These are phyloP conservation scores for Zonotrichia leucophrys DNA, from an alignment of 2,113 vertebrate species.

Conservation along the genomic window DNA sequence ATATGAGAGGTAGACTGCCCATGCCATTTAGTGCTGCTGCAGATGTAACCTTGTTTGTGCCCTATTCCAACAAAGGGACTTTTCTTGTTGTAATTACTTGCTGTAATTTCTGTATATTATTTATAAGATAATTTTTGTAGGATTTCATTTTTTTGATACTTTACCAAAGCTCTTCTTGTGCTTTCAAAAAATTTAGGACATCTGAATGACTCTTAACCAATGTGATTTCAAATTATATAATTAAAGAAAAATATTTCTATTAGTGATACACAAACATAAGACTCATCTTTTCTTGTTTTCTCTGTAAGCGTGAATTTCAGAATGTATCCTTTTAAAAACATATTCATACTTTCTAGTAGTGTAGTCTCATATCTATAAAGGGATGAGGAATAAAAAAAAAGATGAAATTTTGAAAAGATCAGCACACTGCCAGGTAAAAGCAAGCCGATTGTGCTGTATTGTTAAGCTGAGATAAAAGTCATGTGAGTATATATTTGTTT, in stretches of 20 bases:
- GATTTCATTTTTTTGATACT: not conserved
- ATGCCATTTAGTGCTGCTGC: not conserved
- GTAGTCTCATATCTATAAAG: not conserved
- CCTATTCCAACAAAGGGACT: not conserved
- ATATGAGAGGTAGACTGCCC: not conserved
- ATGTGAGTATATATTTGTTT: not conserved
- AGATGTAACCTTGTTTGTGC: not conserved
- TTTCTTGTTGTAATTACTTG: not conserved
- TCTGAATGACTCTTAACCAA: rapidly evolving
- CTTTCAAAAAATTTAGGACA: not conserved
- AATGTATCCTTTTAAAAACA: not conserved
- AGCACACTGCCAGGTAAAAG: not conserved
- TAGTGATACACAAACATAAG: not conserved
- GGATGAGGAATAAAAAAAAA: not conserved
- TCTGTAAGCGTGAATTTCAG: not conserved
- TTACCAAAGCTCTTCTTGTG: not conserved
- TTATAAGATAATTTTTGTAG: not conserved
- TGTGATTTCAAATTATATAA: not conserved
- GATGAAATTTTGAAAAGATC: not conserved
- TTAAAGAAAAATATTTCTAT: not conserved
- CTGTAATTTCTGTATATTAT: not conserved
- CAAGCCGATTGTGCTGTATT: not conserved
- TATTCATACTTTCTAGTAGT: not conserved
- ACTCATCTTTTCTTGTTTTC: not conserved
- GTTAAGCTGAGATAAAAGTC: not conserved